Percentiles rank a stretch among this genome's conserved stretches.
These are phyloP conservation scores for Crotalus viridis DNA, from an alignment of 2,113 vertebrate genomes.

Conservation along the genomic window DNA sequence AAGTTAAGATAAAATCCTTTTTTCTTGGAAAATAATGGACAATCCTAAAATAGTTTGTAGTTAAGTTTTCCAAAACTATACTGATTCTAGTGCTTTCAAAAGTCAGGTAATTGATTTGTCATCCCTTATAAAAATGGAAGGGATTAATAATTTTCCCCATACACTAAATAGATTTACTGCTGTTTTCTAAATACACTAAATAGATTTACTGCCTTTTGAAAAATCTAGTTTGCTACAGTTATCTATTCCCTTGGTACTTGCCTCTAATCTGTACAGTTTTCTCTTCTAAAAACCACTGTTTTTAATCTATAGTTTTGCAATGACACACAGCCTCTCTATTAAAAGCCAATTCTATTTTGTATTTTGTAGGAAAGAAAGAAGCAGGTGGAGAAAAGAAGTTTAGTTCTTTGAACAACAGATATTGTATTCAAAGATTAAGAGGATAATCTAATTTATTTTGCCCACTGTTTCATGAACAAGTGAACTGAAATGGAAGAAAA, in stretches of 20 bases:
- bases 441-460: constrained; percentile 17
- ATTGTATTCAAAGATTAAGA: background rate
- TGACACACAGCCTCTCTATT: background rate
- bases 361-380: background rate
- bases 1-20: background rate
- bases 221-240: background rate
- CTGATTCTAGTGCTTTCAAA: background rate
- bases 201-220: background rate
- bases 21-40: background rate
- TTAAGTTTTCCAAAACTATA: background rate
- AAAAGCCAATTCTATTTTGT: background rate
- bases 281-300: background rate
- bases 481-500: constrained; percentile 40
- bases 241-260: background rate
- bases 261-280: background rate
- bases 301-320: background rate
- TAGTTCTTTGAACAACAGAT: constrained; percentile 1
- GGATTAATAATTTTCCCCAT: background rate
- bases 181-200: background rate
- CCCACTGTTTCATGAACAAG: constrained; percentile 12
- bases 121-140: background rate
- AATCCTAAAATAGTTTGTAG: background rate
- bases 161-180: background rate
- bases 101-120: background rate
- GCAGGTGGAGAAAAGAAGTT: background rate